A percentile compares a stretch with the other conserved stretches of the same genome.
phyloP scores from a whole-genome alignment of 2,113 vertebrate genomes.

The Casuarius casuarius region DNA sequence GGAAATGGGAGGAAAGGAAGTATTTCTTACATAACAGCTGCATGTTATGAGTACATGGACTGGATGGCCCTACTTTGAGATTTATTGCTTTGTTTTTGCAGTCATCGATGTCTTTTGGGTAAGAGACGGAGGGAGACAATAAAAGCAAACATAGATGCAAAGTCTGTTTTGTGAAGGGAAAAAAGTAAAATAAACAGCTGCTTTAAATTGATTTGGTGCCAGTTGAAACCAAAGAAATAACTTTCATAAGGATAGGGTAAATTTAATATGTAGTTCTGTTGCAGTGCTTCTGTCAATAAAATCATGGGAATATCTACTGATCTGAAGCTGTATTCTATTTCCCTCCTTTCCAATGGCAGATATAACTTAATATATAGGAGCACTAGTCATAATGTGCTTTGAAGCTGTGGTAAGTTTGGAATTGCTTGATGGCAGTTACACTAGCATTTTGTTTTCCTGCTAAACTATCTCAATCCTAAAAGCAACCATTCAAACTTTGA shows the following conservation, averaged over 20 bases:
- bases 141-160: background rate
- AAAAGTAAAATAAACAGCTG: background rate
- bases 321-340: background rate
- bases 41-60: background rate
- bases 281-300: background rate
- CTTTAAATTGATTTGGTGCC: background rate
- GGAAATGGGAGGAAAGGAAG: background rate
- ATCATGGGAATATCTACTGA: background rate
- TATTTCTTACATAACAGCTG: accelerated
- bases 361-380: background rate
- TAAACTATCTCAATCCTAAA: background rate
- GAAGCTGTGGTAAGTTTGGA: background rate
- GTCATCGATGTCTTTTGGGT: background rate
- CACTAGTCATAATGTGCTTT: background rate
- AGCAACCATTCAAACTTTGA: background rate
- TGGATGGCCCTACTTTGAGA: background rate
- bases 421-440: background rate
- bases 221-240: background rate
- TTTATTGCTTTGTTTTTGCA: background rate
- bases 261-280: background rate
- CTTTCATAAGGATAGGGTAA: background rate
- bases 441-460: too few species aligned
- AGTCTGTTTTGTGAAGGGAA: background rate
- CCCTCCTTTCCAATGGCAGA: background rate
- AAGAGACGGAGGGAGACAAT: background rate